Evolutionary conservation across 1,140 invertebrate genomes (phyloP), one percentile per base, ranked within the genome.

Genomic region (Melipona quadrifasciata): DNA sequence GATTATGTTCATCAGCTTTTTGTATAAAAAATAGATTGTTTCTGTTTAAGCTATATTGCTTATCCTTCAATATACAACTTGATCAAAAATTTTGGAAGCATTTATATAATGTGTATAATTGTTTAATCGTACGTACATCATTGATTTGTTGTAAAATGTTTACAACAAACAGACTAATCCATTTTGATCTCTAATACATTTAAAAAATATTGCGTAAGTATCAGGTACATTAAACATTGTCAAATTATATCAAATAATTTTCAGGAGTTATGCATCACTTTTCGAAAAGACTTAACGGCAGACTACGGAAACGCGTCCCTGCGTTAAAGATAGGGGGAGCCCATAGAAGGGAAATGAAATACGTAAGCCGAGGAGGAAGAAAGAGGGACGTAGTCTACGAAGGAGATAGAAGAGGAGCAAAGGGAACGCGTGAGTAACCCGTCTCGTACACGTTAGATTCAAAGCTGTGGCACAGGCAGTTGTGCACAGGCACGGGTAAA

Each of bases 1-100:
- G 85, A 80, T 91, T 91, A 86, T 89, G 89, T 89, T 88, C 80
- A 82, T 74, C n/a, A 55, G 12, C 11, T 24, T 11, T 31, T 27
- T 16, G 0, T 1, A 8, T 65, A 65, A 65, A 65, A 31, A 31
- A 0, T 14, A 17, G 27, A 65, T 27, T 31, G 1, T 65, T 65
- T 65, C 27, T 65, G 16, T n/a, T 61, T 2, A 61, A 61, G n/a
- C 24, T 61, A n/a, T 61, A n/a, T 6, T n/a, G 12, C n/a, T 12
- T 61, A n/a, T 61, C 24, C 11, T 61, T 61, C 14, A 14, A n/a
- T 61, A 3, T 34, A 34, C 19, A 67, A 34, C 8, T 19, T 67
- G 1, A 21, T 31, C 11, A 34, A 34, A 34, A 34, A 10, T 67
- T 19, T 61, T 61, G 4, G 24, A 14, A 61, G n/a, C 1, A n/a